phyloP scores from a whole-genome alignment of 1,140 invertebrate species.

The Trichogramma pretiosum region DNA sequence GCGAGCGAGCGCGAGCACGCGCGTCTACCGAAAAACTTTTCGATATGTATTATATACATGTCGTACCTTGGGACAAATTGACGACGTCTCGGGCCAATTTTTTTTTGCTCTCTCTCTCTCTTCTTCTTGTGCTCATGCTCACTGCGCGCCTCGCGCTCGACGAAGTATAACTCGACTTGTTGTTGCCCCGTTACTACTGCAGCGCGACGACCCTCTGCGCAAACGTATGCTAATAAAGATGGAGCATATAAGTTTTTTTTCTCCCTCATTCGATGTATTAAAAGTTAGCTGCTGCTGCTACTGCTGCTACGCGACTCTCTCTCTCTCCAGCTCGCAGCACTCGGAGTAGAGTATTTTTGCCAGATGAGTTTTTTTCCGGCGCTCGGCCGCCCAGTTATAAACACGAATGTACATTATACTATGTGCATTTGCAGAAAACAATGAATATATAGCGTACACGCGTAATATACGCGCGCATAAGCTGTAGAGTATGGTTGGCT shows the following conservation, averaged over 20 bases:
- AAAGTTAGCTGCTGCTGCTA: too few species aligned
- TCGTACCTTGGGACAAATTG: conserved; percentile 11
- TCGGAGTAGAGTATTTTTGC: conserved; percentile 1
- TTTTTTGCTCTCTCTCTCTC: background rate
- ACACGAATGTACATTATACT: too few species aligned
- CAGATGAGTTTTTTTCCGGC: background rate
- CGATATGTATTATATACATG: conserved; percentile 8
- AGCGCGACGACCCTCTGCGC: background rate
- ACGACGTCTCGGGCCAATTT: background rate
- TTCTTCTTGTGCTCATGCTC: background rate
- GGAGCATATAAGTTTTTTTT: conserved; percentile 12
- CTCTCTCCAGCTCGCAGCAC: background rate
- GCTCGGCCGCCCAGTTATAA: too few species aligned
- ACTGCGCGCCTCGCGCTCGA: background rate
- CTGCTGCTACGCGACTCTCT: too few species aligned
- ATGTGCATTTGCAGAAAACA: too few species aligned
- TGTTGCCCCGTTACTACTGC: conserved; percentile 1
- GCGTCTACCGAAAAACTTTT: conserved; percentile 16
- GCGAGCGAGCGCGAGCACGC: too few species aligned
- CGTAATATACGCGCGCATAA: too few species aligned
- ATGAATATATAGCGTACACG: too few species aligned
- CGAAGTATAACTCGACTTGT: background rate
- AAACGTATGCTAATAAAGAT: conserved; percentile 9
- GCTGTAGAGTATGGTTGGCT: too few species aligned
- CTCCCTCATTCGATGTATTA: conserved; percentile 1